Base-by-base conservation (phyloP, 2,113 vertebrate species). In the Hymenochirus boettgeri region DNA sequence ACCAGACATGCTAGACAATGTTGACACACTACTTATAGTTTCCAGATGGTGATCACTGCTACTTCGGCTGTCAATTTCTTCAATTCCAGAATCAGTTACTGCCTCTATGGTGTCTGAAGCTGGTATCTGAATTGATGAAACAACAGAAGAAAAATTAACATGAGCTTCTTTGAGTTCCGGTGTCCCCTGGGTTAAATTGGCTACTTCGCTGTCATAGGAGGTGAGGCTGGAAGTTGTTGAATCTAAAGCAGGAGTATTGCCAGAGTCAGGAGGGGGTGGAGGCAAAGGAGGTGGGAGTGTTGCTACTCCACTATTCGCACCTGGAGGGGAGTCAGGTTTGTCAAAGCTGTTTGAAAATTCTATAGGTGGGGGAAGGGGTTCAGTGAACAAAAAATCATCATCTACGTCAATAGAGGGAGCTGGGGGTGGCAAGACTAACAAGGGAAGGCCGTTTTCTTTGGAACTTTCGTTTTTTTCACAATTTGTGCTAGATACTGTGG, bases 281-380 rank as follows among this genome's bases (percentile, higher is more conserved):
- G 1, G 71, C 29, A 27, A 70, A 0, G 51, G 86, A 0, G 79
- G 89, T 0, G 50, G 89, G 0, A 75, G 85, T 0, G 77, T 78
- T 1, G 15, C 72, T 48, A 1, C 9, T 19, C 56, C 57, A 53
- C 56, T 54, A 45, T 46, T 23, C 45, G 24, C 46, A 7, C 65
- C 73, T 58, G 79, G 73, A 1, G 80, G 77, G 0, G 80, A 80
- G 52, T 83, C 82, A 4, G 87, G 76, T 79, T 88, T 73, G 78
- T 96, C 93, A 17, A 94, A 96, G 72, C 92, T 96, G 74, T 96
- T 96, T n/a, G 92, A 91, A 70, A 96, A 95, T 79, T 96, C 89
- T 23, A 94, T 74, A 0, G 93, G 93, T 1, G 93, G 93, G 0
- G 93, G 93, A 56, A 96, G 86, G 5, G 93, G 93, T 22, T 96